Percentiles rank a stretch among this genome's conserved stretches.
phyloP scores from a whole-genome alignment of 2,113 vertebrate species.

The Phalacrocorax brasilianus region DNA sequence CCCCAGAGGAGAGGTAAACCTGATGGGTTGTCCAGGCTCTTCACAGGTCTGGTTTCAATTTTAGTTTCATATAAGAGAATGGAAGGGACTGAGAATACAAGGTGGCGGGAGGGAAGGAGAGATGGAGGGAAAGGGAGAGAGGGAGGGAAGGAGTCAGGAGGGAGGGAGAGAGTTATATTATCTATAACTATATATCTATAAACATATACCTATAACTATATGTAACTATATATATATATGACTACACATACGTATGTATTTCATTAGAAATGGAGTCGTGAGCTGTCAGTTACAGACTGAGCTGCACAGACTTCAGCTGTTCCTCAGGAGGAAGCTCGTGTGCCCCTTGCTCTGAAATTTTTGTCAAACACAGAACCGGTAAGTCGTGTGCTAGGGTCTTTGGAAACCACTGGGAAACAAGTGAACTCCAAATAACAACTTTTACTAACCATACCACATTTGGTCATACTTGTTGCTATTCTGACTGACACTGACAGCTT shows the following conservation, averaged over 20 bases:
- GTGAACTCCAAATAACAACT: not conserved
- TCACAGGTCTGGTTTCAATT: not conserved
- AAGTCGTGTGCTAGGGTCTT: not conserved
- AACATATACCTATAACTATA: too few relatives aligned
- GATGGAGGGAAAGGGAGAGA: not conserved
- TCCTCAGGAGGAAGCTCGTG: not conserved
- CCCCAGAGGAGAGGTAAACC: not conserved
- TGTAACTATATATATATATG: too few relatives aligned
- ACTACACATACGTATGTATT: too few relatives aligned
- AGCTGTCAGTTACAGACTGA: not conserved
- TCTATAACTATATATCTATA: too few relatives aligned
- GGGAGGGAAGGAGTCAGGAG: not conserved
- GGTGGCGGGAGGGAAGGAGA: too few relatives aligned
- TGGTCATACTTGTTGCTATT: not conserved
- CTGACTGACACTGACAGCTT: not conserved
- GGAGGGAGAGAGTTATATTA: not conserved
- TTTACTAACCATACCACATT: not conserved
- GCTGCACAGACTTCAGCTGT: not conserved
- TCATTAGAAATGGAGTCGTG: too few relatives aligned
- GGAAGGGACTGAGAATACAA: not conserved
- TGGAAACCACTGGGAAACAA: too few relatives aligned
- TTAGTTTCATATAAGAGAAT: not conserved
- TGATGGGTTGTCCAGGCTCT: not conserved
- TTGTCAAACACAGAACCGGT: not conserved
- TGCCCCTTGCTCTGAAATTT: not conserved